These are phyloP conservation scores for Shargacucullia verbasci DNA, from an alignment of 2,888 invertebrate genomes.

Conservation along the genomic window DNA sequence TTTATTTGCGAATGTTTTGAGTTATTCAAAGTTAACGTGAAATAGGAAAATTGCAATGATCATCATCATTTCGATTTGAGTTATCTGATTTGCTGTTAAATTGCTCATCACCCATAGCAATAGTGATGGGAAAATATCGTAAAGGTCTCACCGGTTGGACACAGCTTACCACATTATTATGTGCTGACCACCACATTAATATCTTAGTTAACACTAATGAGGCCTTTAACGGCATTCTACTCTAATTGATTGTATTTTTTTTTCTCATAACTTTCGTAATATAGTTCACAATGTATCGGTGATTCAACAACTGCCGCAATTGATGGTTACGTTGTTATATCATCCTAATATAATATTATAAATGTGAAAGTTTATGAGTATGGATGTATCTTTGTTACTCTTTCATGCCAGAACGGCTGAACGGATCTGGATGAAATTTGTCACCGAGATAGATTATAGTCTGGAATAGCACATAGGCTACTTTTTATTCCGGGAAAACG, in stretches of 20 bases:
- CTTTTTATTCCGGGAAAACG: too few relatives aligned
- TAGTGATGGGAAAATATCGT: constrained; percentile 57
- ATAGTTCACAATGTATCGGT: constrained; percentile 14
- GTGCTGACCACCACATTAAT: constrained; percentile 52
- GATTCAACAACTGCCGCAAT: constrained; percentile 3
- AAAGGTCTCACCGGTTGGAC: constrained; percentile 30
- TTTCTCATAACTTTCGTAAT: constrained; percentile 18
- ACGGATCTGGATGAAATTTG: too few relatives aligned
- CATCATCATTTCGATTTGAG: constrained; percentile 40
- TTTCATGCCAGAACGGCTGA: too few relatives aligned
- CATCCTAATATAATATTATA: too few relatives aligned
- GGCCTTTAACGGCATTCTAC: constrained; percentile 52
- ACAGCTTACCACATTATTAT: constrained; percentile 59
- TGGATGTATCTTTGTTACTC: too few relatives aligned
- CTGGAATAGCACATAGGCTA: too few relatives aligned
- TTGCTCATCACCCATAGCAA: constrained; percentile 59
- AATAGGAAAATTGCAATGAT: constrained; percentile 32
- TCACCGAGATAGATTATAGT: too few relatives aligned
- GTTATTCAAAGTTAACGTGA: too few relatives aligned
- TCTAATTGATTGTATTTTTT: constrained; percentile 21
- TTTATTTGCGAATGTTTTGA: too few relatives aligned
- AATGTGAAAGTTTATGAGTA: too few relatives aligned
- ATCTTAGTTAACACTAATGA: constrained; percentile 48
- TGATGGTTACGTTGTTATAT: constrained; percentile 3
- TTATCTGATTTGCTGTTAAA: constrained; percentile 55